Evolutionary conservation across 2,797 vertebrate genomes (phyloP), one percentile per base, ranked within the genome.

Genomic region (Muscicapa comitata): DNA sequence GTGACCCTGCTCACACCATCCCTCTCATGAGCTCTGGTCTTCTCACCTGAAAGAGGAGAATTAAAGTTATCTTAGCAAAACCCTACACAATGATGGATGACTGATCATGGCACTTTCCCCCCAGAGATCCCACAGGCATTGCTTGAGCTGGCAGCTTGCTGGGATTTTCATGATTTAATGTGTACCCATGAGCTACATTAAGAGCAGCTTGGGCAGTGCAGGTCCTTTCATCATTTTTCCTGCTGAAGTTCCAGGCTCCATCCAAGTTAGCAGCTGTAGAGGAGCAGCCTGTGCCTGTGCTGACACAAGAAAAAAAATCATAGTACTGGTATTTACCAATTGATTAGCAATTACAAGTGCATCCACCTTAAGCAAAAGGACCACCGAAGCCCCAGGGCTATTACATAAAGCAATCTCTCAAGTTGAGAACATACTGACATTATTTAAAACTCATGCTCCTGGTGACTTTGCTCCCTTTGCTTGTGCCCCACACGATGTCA

Each of bases 401-500:
- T 55, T 55, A 59, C 3, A 0, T 47, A 74, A 83, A 76, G 37
- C 31, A 76, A 80, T 59, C 37, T n/a, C 35, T 73, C 58, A 48
- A 55, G 63, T 53, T 57, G 31, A 72, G n/a, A 70, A 66, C 16
- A 23, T 10, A 55, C 0, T 73, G 48, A 47, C 8, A 3, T 73
- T 76, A 55, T 47, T 68, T 59, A 85, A 57, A 85, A 75, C 16
- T 50, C 24, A 11, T 38, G 13, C 11, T 90, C 25, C 29, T 2
- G 1, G 19, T 38, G 50, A 55, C 45, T 87, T 55, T 37, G 5
- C 28, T 77, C 19, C 80, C 29, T 57, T 85, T 18, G 18, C 11
- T 61, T 19, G 35, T 12, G 9, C 19, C 20, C 7, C 4, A 17
- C 65, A 11, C 0, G 0, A 29, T 1, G 3, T 40, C 4, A 7